Evolutionary conservation across 2,888 invertebrate genomes (phyloP).

Genomic region (Sarcophaga rosellei): DNA sequence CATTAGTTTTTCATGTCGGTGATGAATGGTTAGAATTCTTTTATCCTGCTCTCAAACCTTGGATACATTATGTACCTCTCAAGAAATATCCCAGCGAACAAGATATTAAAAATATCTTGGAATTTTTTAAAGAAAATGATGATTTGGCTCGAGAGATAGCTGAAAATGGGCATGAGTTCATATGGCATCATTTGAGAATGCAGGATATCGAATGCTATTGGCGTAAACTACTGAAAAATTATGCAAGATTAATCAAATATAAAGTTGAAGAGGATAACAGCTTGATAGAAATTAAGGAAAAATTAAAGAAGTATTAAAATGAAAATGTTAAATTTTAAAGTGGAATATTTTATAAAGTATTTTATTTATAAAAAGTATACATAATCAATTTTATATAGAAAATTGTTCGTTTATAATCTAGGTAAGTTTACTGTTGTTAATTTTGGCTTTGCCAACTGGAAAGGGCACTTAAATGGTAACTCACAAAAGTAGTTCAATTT

Average conservation of each 20-base stretch:
- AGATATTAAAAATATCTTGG: slow-evolving; percentile 87
- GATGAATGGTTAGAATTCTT: slow-evolving; percentile 98
- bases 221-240: slow-evolving; percentile 88
- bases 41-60: slow-evolving; percentile 93
- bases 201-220: slow-evolving; percentile 94
- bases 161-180: slow-evolving; percentile 89
- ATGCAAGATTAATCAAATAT: slow-evolving; percentile 88
- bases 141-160: slow-evolving; percentile 89
- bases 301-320: slow-evolving; percentile 12
- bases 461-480: too few relatives aligned
- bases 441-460: too few relatives aligned
- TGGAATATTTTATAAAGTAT: background rate
- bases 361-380: background rate
- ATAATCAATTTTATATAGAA: too few relatives aligned
- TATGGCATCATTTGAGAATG: slow-evolving; percentile 91
- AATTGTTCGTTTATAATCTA: too few relatives aligned
- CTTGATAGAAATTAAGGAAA: slow-evolving; percentile 82
- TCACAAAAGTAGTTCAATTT: too few relatives aligned
- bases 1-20: slow-evolving; percentile 96
- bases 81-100: slow-evolving; percentile 85
- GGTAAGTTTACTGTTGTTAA: too few relatives aligned
- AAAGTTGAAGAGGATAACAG: slow-evolving; percentile 84
- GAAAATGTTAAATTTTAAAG: background rate
- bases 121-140: slow-evolving; percentile 90
- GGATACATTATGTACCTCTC: slow-evolving; percentile 97